Conservation (phyloP, 2,797 vertebrate genomes). For the Mionectes olivaceus region DNA sequence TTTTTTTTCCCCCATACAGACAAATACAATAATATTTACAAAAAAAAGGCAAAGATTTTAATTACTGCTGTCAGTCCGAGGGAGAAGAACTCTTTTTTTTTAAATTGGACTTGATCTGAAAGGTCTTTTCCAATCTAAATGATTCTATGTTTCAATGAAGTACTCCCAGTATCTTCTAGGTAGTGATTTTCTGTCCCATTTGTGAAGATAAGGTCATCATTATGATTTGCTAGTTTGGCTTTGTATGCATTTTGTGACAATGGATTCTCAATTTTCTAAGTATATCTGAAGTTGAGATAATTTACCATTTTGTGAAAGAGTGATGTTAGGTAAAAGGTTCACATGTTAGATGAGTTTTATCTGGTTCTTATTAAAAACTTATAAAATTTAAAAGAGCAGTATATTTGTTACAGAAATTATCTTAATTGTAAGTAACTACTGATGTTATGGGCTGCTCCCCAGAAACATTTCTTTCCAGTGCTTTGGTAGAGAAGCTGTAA, state of each 20-base stretch:
- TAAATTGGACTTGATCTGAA: not conserved
- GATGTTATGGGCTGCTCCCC: not conserved
- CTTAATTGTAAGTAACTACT: not conserved
- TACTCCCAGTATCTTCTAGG: not conserved
- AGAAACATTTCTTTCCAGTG: not conserved
- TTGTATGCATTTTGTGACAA: not conserved
- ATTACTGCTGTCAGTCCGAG: not conserved
- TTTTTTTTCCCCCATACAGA: not conserved
- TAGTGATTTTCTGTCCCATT: not conserved
- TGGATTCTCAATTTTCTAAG: not conserved
- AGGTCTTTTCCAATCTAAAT: not conserved
- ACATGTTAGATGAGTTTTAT: not conserved
- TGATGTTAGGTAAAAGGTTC: not conserved
- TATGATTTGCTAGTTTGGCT: not conserved
- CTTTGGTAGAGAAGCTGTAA: not conserved
- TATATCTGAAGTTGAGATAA: not conserved
- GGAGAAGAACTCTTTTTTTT: not conserved
- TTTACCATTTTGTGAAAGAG: not conserved
- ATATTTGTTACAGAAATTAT: not conserved
- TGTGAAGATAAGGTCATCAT: not conserved
- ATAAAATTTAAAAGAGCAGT: not conserved
- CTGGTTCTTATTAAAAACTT: not conserved
- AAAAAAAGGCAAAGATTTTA: not conserved
- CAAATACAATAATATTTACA: not conserved
- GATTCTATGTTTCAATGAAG: not conserved